phyloP scores from a whole-genome alignment of 2,888 invertebrate species.

The Conomelus anceps region DNA sequence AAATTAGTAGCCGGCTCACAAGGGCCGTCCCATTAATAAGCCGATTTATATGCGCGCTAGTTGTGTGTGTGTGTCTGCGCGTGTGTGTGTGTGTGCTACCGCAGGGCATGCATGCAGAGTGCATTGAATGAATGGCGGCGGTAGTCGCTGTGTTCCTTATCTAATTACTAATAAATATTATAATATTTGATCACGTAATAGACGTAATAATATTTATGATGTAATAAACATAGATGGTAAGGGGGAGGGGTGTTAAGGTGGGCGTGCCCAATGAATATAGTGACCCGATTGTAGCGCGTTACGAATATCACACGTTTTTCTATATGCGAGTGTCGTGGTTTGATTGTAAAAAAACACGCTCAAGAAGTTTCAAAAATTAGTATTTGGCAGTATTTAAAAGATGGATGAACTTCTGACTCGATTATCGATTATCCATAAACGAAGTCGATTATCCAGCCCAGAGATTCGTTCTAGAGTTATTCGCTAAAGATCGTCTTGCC shows the following conservation, averaged over 20 bases:
- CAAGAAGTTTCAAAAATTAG: too few species aligned
- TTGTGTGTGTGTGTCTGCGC: background rate
- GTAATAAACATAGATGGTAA: background rate
- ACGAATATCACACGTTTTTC: background rate
- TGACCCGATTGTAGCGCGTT: background rate
- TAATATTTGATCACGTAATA: background rate
- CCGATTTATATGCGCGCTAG: background rate
- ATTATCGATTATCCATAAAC: too few species aligned
- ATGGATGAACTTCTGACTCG: too few species aligned
- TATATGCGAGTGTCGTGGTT: too few species aligned
- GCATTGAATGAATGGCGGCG: too few species aligned
- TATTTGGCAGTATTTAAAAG: too few species aligned
- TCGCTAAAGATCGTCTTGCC: too few species aligned
- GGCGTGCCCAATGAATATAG: background rate
- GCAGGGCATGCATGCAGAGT: background rate
- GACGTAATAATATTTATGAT: too few species aligned
- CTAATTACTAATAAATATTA: background rate
- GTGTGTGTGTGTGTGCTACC: background rate
- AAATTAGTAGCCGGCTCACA: background rate
- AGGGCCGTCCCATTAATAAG: background rate
- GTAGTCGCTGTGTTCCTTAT: background rate
- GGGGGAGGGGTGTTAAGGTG: background rate
- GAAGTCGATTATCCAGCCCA: too few species aligned
- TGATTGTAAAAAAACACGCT: too few species aligned
- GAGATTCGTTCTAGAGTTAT: too few species aligned